These are phyloP conservation scores for Nasonia vitripennis DNA, from an alignment of 1,140 invertebrate genomes.

Conservation along the genomic window DNA sequence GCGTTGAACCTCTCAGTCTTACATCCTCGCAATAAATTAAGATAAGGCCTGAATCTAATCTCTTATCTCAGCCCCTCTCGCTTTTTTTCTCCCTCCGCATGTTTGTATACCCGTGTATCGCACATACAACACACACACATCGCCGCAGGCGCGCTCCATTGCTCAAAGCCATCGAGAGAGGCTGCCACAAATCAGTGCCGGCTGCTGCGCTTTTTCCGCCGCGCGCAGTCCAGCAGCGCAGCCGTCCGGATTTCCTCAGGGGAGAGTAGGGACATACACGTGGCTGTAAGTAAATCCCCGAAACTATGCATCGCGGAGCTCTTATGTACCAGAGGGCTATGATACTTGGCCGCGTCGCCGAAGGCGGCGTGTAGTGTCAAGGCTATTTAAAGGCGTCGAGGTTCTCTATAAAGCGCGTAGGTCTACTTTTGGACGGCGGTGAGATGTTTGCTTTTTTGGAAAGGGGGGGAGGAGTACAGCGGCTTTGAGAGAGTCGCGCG, in stretches of 20 bases:
- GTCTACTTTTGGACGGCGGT: neutral
- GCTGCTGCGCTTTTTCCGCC: slow-evolving; percentile 13
- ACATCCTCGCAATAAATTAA: neutral
- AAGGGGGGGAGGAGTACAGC: too few relatives aligned
- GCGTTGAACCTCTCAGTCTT: neutral
- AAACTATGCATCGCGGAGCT: neutral
- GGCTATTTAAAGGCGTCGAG: slow-evolving; percentile 1
- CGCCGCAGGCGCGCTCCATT: slow-evolving; percentile 4
- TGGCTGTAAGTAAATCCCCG: slow-evolving; percentile 1
- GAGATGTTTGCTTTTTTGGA: neutral
- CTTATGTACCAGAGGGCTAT: too few relatives aligned
- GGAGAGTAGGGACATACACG: neutral
- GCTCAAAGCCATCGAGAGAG: neutral
- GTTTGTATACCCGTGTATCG: neutral
- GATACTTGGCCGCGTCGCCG: neutral
- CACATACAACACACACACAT: neutral
- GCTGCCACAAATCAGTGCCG: neutral
- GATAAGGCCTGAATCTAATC: slow-evolving; percentile 15
- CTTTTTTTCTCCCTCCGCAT: neutral
- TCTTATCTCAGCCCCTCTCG: slow-evolving; percentile 1
- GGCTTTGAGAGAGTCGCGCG: too few relatives aligned
- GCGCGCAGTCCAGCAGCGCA: neutral
- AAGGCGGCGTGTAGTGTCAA: neutral
- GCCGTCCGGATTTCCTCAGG: slow-evolving; percentile 7
- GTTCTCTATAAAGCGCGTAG: too few relatives aligned